Base-by-base conservation (phyloP, 2,888 invertebrate genomes). In the Caenorhabditis afra region DNA sequence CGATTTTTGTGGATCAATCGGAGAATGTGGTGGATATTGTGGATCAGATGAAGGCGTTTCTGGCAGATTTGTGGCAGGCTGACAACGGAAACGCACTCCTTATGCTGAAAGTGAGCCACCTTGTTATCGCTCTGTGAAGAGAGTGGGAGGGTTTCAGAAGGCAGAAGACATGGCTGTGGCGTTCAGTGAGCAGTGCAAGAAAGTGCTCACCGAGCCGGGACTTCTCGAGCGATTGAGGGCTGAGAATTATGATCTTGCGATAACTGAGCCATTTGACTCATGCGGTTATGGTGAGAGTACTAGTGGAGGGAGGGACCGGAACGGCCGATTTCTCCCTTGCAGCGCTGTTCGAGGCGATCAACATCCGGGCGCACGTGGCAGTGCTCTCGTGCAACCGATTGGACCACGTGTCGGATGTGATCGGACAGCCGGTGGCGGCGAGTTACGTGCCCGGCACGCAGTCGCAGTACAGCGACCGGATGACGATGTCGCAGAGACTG, bases 211-310 rank as follows among this genome's bases (percentile, higher is more conserved):
- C 1, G 65, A 75, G 16, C 44, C 67, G 1, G 71, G 68, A n/a
- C 20, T 81, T 2, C 16, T 80, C 18, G 77, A 75, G 12, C 41
- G 59, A 29, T 52, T 85, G 59, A 68, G 61, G 50, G 67, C 57
- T 0, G 81, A 82, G 52, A 79, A 83, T 3, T 85, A 73, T 58
- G 85, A 85, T 70, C 37, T 85, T 16, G 82, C 71, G 1, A 64
- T 85, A 16, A 50, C 73, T 0, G 85, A 85, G 39, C 77, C 76
- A 29, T 83, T 85, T 53, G 80, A 81, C 59, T 23, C 47, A 12
- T 85, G 85, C 44, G 59, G 44, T 23, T 68, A 68, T 52, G 52
- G 68, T 68, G 41, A 5, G 55, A 12, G n/a, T 23, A 12, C 22
- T 23, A 23, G n/a, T n/a, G n/a, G n/a, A n/a, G n/a, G n/a, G n/a